Base-by-base conservation (phyloP, 2,888 invertebrate species). In the Lasioglossum vierecki region DNA sequence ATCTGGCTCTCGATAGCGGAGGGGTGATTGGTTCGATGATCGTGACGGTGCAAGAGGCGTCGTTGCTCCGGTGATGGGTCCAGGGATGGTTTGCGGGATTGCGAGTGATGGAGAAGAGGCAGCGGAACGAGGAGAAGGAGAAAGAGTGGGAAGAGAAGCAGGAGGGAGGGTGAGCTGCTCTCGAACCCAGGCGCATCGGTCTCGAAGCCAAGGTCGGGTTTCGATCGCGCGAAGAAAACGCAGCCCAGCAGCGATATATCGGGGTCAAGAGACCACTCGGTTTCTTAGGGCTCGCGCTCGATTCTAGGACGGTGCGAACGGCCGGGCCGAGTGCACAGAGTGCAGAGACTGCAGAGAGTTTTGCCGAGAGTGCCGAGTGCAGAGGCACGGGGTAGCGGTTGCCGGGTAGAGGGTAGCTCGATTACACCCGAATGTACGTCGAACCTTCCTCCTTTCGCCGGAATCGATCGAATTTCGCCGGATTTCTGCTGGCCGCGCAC, bases 381-480 rank as follows among this genome's bases (percentile, higher is more conserved):
- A 57, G 57, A 57, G 57, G 53, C n/a, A 1, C 8, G 22, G 22
- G 57, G 57, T n/a, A 57, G 57, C 26, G 63, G 63, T 26, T 30
- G 30, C 15, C 63, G 63, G 35, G 70, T 35, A 41, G 57, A 18
- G 18, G 57, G 44, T 71, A 30, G 83, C 85, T 82, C 88, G 88
- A 88, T 89, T 84, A 82, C 88, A 86, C 30, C 79, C 84, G 78
- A 79, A 72, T 80, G 86, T 84, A 86, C 90, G 88, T 82, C 84
- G 88, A 90, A 90, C 85, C 91, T 88, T 84, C 85, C 79, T 80
- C 82, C 71, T 84, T 84, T 82, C 78, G 53, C 79, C 41, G 71
- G 86, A 90, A 90, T 90, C 89, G 90, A 90, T 90, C 90, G 89
- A 90, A 89, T 90, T 90, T 90, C 82, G 84, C 82, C 88, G 88